Evolutionary conservation across 2,888 invertebrate genomes (phyloP), one percentile per base, ranked within the genome.

Genomic region (Thecophora atra): DNA sequence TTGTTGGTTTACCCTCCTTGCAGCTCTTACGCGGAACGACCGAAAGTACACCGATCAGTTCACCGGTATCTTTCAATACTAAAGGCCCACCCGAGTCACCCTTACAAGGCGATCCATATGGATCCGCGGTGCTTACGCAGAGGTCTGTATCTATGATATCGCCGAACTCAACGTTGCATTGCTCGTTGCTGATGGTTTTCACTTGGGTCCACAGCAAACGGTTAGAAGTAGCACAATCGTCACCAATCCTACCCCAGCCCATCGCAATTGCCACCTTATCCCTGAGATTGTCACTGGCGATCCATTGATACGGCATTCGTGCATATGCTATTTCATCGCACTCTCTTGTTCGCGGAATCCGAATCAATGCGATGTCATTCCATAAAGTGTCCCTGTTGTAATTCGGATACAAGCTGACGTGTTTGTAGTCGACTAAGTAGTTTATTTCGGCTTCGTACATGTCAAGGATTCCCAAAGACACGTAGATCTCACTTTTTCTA

Each of bases 21-120:
- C 56, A 56, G 13, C 24, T 21, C 4, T 24, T 3, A 21, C 13
- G n/a, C 19, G 24, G 5, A 3, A 24, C 11, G 11, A 24, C 24
- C 3, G 56, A 56, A 3, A 56, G 2, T 21, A 56, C 19, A 11
- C 56, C 56, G 24, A 56, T 56, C 56, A 56, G 19, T 24, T 56
- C 21, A 4, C 56, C 56, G 4, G 52, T 52, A 17, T 8, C n/a
- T n/a, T 56, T 7, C 8, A 21, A n/a, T 13, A 56, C 56, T 4
- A 56, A 24, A 21, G 56, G 56, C 3, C 56, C 24, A 6, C 56
- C 56, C 11, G 56, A 56, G 24, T 56, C 56, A 24, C 56, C 56
- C 24, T 21, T 4, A n/a, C 24, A 56, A 3, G 56, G 56, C 8
- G 56, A 56, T 56, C 21, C 56, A 21, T n/a, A 3, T 13, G 24